Base-by-base conservation (phyloP, 2,113 vertebrate species). In the Saccopteryx leptura region DNA sequence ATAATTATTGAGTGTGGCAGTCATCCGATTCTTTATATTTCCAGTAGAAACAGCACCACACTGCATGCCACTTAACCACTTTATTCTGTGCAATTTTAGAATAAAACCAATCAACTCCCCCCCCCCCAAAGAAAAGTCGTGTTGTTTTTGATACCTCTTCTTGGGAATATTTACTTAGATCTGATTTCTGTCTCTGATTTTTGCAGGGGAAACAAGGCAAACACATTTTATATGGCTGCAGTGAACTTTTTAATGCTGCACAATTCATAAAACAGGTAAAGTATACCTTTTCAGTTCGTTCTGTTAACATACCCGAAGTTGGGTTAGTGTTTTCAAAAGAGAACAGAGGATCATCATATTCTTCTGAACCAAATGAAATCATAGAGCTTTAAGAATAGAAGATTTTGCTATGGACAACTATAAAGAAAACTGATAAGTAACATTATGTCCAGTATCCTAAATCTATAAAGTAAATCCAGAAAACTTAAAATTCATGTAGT, bases 211-310 rank as follows among this genome's bases (percentile, higher is more conserved):
- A 99, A 96, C 99, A 99, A 98, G 99, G 99, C 61, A 99, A 99
- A 97, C 99, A 99, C 81, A 98, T 99, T 52, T 97, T 99, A 78
- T 99, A 99, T 93, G 99, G 99, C 97, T 99, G 99, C 98, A 99
- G 99, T 97, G 99, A 99, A 96, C 99, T 99, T 93, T 99, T 99
- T 97, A 99, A 99, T 95, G 99, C 99, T 33, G 39, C 99, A n/a
- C 99, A 99, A 97, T 99, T 99, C 98, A 98, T 99, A 96, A 99
- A 99, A 98, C 99, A 99, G 99, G 99, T 99, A 97, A 97, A 28
- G 46, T 93, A 1, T 78, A 84, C 48, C 23, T 76, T 84, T 76
- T 90, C 88, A 72, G 68, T 83, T 90, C 88, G 18, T 24, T 97
- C 86, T 88, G 7, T 84, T 94, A 89, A 9, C 0, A 0, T 58